Base-by-base conservation (phyloP, 2,113 vertebrate species). In the Pavo muticus region DNA sequence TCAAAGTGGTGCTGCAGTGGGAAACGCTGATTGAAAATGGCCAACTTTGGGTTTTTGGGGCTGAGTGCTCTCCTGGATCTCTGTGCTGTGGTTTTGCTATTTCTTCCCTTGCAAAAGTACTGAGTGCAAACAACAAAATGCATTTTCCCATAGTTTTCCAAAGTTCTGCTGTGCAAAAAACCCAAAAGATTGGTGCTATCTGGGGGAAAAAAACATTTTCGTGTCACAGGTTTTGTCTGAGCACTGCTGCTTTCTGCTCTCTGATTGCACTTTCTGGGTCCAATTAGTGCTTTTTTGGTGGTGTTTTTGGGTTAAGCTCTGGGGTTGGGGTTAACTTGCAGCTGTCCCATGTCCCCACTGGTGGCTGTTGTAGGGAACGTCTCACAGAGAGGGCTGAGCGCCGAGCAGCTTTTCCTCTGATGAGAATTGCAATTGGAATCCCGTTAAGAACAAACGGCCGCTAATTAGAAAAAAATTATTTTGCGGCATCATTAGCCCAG, bases 391-490 rank as follows among this genome's bases (percentile, higher is more conserved):
- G 37, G 47, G 57, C 44, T 70, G 60, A 45, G 37, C 57, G 45
- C 37, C 17, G 75, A 64, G 50, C 50, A 80, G 67, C 59, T 79
- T 95, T 95, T 65, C 93, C 63, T 78, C 84, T 72, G 93, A 59
- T 64, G 77, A 91, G 64, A 84, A 85, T 94, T 81, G 64, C 69
- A 85, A 94, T 85, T 87, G 74, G 91, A 91, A 72, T 84, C 84
- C 91, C 54, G 59, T 63, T 93, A 75, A 92, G 88, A 96, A 88
- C 88, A 96, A 96, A 94, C 69, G 73, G 16, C 61, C 78, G 37
- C 91, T 93, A 94, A 94, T 95, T 81, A 80, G 90, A 87, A 91
- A 88, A 87, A 86, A 29, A 73, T 44, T 80, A 79, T 88, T 94
- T 96, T 89, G 76, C 56, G 79, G 87, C 68, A 77, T 75, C 65